Conservation (phyloP, 2,113 vertebrate genomes). For the Tyto alba region DNA sequence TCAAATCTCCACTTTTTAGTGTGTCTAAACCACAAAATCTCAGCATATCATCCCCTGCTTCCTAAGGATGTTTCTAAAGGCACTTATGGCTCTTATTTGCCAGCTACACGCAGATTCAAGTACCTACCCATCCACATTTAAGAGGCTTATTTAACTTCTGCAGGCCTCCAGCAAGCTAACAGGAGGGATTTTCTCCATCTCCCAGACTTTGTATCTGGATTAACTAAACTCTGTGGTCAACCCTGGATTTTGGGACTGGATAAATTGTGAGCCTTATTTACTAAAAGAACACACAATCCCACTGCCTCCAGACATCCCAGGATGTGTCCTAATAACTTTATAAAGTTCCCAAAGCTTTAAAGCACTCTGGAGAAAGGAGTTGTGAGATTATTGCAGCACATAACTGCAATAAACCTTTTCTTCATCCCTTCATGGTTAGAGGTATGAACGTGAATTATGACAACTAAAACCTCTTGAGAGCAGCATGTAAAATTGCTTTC, state of each 20-base stretch:
- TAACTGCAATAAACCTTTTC: constrained; percentile 28
- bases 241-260: not conserved
- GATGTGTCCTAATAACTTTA: not conserved
- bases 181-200: not conserved
- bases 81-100: not conserved
- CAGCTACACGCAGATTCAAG: not conserved
- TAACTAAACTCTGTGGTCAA: not conserved
- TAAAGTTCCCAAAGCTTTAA: not conserved
- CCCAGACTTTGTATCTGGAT: not conserved
- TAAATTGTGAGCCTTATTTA: not conserved
- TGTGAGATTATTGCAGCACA: not conserved
- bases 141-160: not conserved
- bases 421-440: constrained; percentile 62
- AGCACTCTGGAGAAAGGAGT: not conserved
- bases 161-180: not conserved
- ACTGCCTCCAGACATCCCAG: not conserved
- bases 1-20: not conserved
- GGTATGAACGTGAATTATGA: constrained; percentile 23
- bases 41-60: not conserved
- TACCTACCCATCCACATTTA: not conserved
- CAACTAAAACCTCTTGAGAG: not conserved
- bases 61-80: not conserved
- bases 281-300: not conserved
- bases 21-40: not conserved
- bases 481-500: not conserved